Evolutionary conservation across 2,797 vertebrate genomes (phyloP), one percentile per base, ranked within the genome.

Genomic region (Sebastes ruberrimus): DNA sequence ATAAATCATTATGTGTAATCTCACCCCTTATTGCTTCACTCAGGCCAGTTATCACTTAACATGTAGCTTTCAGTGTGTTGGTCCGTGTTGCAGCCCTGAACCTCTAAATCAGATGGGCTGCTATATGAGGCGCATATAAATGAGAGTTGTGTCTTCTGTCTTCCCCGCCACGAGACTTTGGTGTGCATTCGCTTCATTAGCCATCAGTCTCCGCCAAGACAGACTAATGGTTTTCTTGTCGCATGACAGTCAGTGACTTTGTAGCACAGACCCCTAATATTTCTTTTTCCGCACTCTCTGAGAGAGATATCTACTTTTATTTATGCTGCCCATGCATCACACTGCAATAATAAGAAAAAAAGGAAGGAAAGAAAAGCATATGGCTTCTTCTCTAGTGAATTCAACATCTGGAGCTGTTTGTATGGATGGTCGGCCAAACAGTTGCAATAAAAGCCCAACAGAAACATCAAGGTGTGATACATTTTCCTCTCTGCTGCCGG

Each of bases 61-160:
- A 65, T 77, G 80, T 69, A 71, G 85, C 83, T 83, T 74, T 87
- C 81, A 70, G 84, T 72, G 78, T 71, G 30, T 76, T 25, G 75
- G 78, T 84, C 86, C 80, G 80, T 79, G 83, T 83, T 88, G 83
- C 93, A 84, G 86, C 73, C 81, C 81, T 77, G 62, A 84, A 88
- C 75, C 92, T 90, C 92, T 88, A 89, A 92, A 94, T 94, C 89
- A 92, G 88, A 92, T 81, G 84, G 53, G 87, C 84, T 83, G 81
- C 22, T 86, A 71, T 93, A 91, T 85, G 86, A 89, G 90, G 77
- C 46, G 92, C 90, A 94, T 93, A 90, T 89, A 87, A 94, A 95
- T 95, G 90, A 95, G 92, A 86, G 86, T 87, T 79, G 91, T 88
- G 89, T 87, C 86, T 90, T 84, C 74, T 74, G 70, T 82, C 86